Evolutionary conservation across 2,888 invertebrate species (phyloP), one percentile per base, ranked within the genome.

Genomic region (Helleia helle): DNA sequence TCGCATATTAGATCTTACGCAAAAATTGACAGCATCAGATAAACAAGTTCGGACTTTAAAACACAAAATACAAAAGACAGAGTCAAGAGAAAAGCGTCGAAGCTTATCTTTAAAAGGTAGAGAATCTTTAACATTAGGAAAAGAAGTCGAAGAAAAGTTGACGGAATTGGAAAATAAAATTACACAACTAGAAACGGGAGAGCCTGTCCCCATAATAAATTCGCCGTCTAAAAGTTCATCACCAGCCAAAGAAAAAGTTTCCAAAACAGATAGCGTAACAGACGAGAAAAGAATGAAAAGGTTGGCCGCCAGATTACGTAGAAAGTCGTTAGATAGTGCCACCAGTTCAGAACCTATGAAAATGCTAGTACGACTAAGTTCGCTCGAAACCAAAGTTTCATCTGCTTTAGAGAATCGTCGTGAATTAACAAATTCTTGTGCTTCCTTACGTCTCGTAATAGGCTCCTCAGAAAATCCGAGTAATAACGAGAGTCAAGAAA

Each of bases 71-170:
- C 90, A 91, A 49, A 92, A 92, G 61, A 87, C 90, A 0, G 94
- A 94, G 59, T 89, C 89, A 0, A 86, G 91, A 54, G 93, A 93
- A 56, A 92, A 94, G 54, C 83, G 95, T 49, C 86, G 95, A 47
- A 93, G 94, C 25, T 79, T 94, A 13, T 94, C 94, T 0, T 75
- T 96, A 29, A 95, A 95, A 69, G 93, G 94, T 4, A 88, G 92
- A 51, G 93, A 94, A 66, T 92, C 93, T 18, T 88, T 93, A 52
- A 90, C 91, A 5, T 87, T 94, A 31, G 91, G 92, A 8, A 93
- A 93, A 66, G 94, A 94, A 67, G 88, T 95, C 11, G 95, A 95
- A 68, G 92, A 93, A 48, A 95, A 95, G 66, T 85, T 95, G 31
- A 87, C 88, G n/a, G 92, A 93, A 63, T 70, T 94, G 44, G 94